Evolutionary conservation across 2,113 vertebrate genomes (phyloP).

Genomic region (Paraplagusia blochii): DNA sequence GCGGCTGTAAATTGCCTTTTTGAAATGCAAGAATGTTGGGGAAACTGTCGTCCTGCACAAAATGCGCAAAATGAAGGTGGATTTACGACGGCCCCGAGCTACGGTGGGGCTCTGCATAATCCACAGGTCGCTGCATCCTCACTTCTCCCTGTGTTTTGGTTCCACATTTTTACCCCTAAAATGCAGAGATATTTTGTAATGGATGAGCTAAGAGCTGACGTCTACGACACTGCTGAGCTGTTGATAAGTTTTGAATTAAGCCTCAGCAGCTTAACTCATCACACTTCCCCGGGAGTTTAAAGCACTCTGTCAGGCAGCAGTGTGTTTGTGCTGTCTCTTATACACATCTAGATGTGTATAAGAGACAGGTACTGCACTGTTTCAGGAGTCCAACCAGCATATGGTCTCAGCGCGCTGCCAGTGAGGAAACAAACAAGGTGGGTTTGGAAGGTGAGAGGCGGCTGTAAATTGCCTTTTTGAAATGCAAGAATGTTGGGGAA

Average conservation of each 20-base stretch:
- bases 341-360: too few relatives aligned
- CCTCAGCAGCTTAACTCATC: slow-evolving; percentile 13
- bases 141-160: background rate
- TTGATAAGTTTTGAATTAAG: background rate
- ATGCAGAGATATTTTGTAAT: background rate
- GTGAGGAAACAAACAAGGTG: slow-evolving; percentile 36
- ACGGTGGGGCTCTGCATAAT: background rate
- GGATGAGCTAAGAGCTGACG: background rate
- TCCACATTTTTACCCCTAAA: slow-evolving; percentile 15
- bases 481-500: slow-evolving; percentile 48
- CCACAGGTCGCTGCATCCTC: slow-evolving; percentile 17
- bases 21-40: slow-evolving; percentile 50
- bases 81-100: slow-evolving; percentile 15
- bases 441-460: slow-evolving; percentile 40
- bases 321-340: slow-evolving; percentile 32
- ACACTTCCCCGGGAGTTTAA: slow-evolving; percentile 24
- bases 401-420: slow-evolving; percentile 59
- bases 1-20: slow-evolving; percentile 21
- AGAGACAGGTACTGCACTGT: slow-evolving; percentile 71
- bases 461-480: slow-evolving; percentile 26
- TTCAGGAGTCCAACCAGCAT: slow-evolving; percentile 68
- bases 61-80: slow-evolving; percentile 3
- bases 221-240: background rate
- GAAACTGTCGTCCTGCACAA: slow-evolving; percentile 19
- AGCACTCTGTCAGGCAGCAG: slow-evolving; percentile 19